Evolutionary conservation across 2,888 invertebrate genomes (phyloP).

Genomic region (Plagodis pulveraria): DNA sequence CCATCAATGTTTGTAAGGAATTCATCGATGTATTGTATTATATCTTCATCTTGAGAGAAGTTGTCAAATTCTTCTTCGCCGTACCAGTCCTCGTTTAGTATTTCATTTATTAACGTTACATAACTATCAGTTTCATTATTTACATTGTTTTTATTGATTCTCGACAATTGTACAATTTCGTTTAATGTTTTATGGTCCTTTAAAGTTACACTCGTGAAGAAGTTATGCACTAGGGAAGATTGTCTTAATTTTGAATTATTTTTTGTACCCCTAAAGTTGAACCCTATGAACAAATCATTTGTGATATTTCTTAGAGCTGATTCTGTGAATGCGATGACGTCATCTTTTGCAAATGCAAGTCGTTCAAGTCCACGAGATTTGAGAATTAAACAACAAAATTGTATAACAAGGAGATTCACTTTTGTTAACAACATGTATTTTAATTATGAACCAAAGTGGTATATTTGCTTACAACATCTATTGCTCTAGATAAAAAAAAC

Average conservation of each 20-base stretch:
- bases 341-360: conserved; percentile 44
- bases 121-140: conserved; percentile 45
- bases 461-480: background rate
- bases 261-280: conserved; percentile 46
- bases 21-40: conserved; percentile 41
- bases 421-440: conserved; percentile 35
- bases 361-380: conserved; percentile 42
- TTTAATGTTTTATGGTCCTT: conserved; percentile 53
- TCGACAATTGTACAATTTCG: conserved; percentile 50
- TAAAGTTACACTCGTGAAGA: conserved; percentile 54
- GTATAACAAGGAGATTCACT: conserved; percentile 31
- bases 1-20: conserved; percentile 50
- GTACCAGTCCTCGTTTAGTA: conserved; percentile 49
- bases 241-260: conserved; percentile 48
- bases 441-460: background rate
- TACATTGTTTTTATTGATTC: conserved; percentile 47
- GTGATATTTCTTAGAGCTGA: conserved; percentile 47
- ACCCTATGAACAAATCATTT: conserved; percentile 52
- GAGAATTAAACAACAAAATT: conserved; percentile 27
- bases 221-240: conserved; percentile 55
- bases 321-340: conserved; percentile 47
- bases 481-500: background rate
- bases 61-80: conserved; percentile 31
- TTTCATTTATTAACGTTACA: conserved; percentile 55
- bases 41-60: conserved; percentile 38